These are phyloP conservation scores for Amblyornis subalaris DNA, from an alignment of 2,113 vertebrate species.

Conservation along the genomic window DNA sequence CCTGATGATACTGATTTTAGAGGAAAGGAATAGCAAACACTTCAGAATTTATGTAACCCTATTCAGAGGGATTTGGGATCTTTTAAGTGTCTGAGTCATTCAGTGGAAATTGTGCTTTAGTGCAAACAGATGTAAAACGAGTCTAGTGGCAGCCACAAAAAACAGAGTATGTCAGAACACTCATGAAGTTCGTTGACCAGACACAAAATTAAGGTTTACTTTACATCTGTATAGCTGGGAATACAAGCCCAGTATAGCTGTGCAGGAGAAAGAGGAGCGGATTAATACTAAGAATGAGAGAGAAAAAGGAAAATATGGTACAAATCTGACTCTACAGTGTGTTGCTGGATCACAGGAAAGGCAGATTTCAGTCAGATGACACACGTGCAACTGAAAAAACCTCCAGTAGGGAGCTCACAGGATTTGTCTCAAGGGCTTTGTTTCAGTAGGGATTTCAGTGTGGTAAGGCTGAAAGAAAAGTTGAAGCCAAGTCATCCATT, in stretches of 20 bases:
- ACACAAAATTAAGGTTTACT: not conserved
- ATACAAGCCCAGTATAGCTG: not conserved
- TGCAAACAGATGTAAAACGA: conserved; percentile 45
- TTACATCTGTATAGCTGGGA: not conserved
- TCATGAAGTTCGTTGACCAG: conserved; percentile 5
- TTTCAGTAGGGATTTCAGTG: not conserved
- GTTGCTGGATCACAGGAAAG: not conserved
- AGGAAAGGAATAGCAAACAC: not conserved
- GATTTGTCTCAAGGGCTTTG: not conserved
- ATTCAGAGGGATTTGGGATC: conserved; percentile 32
- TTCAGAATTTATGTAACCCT: conserved; percentile 24
- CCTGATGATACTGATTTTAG: not conserved
- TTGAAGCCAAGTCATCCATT: not conserved
- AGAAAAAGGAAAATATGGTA: not conserved
- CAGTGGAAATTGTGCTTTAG: conserved; percentile 19
- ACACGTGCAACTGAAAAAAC: not conserved
- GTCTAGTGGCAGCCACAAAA: conserved; percentile 16
- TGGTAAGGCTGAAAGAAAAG: not conserved
- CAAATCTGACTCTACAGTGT: not conserved
- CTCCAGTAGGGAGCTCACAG: not conserved
- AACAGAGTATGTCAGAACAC: not conserved
- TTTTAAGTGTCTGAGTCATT: conserved; percentile 34
- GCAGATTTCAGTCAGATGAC: not conserved
- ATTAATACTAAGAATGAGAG: not conserved
- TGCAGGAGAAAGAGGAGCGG: not conserved